Percentiles rank a stretch among this genome's conserved stretches.
phyloP scores from a whole-genome alignment of 92 coral and sea anemone genomes.

The Montipora capitata region DNA sequence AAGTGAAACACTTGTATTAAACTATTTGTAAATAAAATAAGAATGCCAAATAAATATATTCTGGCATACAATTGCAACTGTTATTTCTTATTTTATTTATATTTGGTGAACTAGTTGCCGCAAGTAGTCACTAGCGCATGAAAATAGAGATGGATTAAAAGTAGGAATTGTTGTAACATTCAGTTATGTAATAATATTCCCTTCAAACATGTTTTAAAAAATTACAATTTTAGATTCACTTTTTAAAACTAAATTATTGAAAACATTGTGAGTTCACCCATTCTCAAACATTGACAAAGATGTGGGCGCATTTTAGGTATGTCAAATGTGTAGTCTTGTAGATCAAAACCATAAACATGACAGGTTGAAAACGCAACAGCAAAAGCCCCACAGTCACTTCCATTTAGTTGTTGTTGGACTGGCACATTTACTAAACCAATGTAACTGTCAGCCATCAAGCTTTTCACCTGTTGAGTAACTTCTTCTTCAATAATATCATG shows the following conservation, averaged over 20 bases:
- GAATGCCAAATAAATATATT: constrained; percentile 18
- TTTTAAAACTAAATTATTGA: too few relatives aligned
- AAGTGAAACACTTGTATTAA: constrained; percentile 16
- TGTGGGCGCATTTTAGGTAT: too few relatives aligned
- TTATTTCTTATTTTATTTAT: constrained; percentile 16
- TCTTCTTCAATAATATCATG: constrained; percentile 68
- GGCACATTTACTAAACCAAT: constrained; percentile 30
- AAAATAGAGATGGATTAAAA: background rate
- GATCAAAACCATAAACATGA: too few relatives aligned
- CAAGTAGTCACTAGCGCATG: constrained; percentile 17
- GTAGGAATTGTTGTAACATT: too few relatives aligned
- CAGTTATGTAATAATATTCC: background rate
- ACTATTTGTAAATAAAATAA: constrained; percentile 12
- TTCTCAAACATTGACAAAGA: too few relatives aligned
- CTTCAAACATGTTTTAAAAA: background rate
- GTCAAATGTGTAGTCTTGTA: too few relatives aligned
- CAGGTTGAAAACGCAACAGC: too few relatives aligned
- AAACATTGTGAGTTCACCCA: too few relatives aligned
- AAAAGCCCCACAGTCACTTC: too few relatives aligned
- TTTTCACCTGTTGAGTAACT: constrained; percentile 75
- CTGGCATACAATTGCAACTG: constrained; percentile 21
- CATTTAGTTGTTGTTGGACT: too few relatives aligned
- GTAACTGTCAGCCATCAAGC: constrained; percentile 66
- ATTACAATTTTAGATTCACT: constrained; percentile 3
- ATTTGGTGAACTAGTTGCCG: constrained; percentile 11